These are phyloP conservation scores for Syngnathoides biaculeatus DNA, from an alignment of 2,113 vertebrate species.

Conservation along the genomic window DNA sequence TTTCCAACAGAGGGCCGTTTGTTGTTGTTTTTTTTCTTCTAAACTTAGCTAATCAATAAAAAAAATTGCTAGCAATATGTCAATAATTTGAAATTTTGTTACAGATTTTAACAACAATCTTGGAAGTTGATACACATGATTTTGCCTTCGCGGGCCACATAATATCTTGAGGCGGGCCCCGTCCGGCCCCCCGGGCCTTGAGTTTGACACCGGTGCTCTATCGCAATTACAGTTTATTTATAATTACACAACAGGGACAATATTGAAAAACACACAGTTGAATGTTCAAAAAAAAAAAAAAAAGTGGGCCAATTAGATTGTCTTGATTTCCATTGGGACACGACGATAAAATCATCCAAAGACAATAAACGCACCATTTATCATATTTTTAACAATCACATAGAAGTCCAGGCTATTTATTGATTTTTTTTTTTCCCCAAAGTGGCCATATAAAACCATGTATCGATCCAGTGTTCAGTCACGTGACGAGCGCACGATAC, in stretches of 20 bases:
- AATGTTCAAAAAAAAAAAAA: not conserved
- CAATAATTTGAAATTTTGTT: too few relatives aligned
- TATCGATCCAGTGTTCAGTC: constrained; percentile 1
- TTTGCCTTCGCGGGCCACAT: too few relatives aligned
- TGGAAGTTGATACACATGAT: too few relatives aligned
- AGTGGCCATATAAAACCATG: not conserved
- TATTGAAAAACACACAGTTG: not conserved
- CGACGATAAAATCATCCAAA: constrained; percentile 19
- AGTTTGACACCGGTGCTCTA: too few relatives aligned
- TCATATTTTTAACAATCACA: not conserved
- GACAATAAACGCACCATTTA: constrained; percentile 24
- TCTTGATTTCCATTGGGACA: constrained; percentile 27
- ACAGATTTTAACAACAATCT: too few relatives aligned
- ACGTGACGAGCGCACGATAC: not conserved
- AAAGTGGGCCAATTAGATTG: constrained; percentile 35
- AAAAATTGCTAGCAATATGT: too few relatives aligned
- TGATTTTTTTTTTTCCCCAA: too few relatives aligned
- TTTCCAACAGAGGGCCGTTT: too few relatives aligned
- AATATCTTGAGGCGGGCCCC: too few relatives aligned
- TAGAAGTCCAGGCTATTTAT: not conserved
- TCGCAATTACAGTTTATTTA: constrained; percentile 1
- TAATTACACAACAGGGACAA: constrained; percentile 4
- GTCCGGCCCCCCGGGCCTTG: too few relatives aligned
- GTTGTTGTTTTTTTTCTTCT: too few relatives aligned
- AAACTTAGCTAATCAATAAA: too few relatives aligned